Evolutionary conservation across 2,888 invertebrate species (phyloP).

Genomic region (Andrena marginata): DNA sequence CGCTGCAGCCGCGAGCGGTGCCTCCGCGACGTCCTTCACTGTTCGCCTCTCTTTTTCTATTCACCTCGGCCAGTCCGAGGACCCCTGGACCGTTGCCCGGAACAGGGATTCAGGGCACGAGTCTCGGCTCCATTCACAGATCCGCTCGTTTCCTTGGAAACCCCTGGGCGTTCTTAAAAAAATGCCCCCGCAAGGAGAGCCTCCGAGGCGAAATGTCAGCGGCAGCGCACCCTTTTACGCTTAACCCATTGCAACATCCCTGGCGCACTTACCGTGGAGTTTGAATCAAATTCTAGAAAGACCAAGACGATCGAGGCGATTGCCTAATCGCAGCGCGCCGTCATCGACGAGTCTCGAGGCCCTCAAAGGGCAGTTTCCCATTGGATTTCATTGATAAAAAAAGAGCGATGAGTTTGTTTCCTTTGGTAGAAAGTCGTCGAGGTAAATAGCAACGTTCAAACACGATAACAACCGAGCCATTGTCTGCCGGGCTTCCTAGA

Average conservation of each 20-base stretch:
- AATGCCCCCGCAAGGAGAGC: background rate
- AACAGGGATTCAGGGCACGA: conserved; percentile 51
- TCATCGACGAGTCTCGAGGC: background rate
- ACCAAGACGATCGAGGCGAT: background rate
- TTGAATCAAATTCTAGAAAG: background rate
- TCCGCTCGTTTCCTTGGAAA: conserved; percentile 15
- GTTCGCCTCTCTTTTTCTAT: conserved; percentile 67
- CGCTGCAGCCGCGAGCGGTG: conserved; percentile 73
- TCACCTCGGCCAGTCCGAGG: conserved; percentile 54
- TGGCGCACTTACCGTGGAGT: no score
- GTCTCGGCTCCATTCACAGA: conserved; percentile 28
- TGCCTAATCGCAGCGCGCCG: no score
- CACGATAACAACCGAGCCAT: conserved; percentile 44
- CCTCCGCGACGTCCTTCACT: conserved; percentile 65
- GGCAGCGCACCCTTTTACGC: background rate
- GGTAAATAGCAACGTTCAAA: conserved; percentile 46
- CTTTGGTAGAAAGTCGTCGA: background rate
- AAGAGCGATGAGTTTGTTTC: conserved; percentile 27
- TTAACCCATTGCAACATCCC: background rate
- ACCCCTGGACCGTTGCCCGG: conserved; percentile 69
- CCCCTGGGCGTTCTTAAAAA: conserved; percentile 13
- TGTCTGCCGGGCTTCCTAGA: conserved; percentile 36
- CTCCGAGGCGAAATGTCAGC: background rate
- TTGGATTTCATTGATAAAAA: conserved; percentile 2
- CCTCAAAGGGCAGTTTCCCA: background rate